A percentile compares a stretch with the other conserved stretches of the same genome.
phyloP scores from a whole-genome alignment of 2,888 invertebrate species.

The Epirrita christyi region DNA sequence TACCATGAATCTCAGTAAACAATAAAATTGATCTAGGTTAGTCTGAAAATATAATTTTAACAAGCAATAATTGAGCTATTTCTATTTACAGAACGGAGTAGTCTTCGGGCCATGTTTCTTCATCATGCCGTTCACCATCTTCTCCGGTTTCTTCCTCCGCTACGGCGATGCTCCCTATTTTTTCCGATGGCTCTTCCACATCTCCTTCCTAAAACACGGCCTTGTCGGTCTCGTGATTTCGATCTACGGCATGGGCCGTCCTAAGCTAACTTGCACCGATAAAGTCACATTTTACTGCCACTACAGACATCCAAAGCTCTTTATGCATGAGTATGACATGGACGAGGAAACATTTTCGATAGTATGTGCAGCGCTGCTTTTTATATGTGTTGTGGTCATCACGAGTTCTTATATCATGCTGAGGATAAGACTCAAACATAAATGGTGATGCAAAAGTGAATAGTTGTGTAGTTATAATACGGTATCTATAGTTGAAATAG shows the following conservation, averaged over 20 bases:
- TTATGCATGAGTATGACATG: conserved; percentile 91
- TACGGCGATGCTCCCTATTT: conserved; percentile 91
- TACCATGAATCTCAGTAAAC: no score
- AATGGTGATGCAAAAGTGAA: conserved; percentile 57
- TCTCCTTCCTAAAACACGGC: conserved; percentile 95
- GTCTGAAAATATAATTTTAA: no score
- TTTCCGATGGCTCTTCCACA: conserved; percentile 93
- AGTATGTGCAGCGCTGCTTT: conserved; percentile 87
- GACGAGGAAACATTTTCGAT: conserved; percentile 86
- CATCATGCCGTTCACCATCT: conserved; percentile 94
- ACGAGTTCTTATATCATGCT: conserved; percentile 88
- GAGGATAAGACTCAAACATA: conserved; percentile 85
- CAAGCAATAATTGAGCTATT: neutral
- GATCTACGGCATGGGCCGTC: conserved; percentile 92
- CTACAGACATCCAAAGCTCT: conserved; percentile 87
- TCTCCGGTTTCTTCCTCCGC: conserved; percentile 97
- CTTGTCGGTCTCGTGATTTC: conserved; percentile 93
- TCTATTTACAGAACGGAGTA: conserved; percentile 90
- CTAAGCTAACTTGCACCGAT: conserved; percentile 89
- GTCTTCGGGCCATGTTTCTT: conserved; percentile 95
- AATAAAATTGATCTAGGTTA: no score
- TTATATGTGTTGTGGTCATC: conserved; percentile 86
- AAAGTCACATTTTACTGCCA: conserved; percentile 88
- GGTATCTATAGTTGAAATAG: conserved; percentile 6
- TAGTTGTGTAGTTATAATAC: neutral